Percentiles rank a stretch among this genome's conserved stretches.
phyloP scores from a whole-genome alignment of 2,113 vertebrate genomes.

The Pygoscelis antarcticus region DNA sequence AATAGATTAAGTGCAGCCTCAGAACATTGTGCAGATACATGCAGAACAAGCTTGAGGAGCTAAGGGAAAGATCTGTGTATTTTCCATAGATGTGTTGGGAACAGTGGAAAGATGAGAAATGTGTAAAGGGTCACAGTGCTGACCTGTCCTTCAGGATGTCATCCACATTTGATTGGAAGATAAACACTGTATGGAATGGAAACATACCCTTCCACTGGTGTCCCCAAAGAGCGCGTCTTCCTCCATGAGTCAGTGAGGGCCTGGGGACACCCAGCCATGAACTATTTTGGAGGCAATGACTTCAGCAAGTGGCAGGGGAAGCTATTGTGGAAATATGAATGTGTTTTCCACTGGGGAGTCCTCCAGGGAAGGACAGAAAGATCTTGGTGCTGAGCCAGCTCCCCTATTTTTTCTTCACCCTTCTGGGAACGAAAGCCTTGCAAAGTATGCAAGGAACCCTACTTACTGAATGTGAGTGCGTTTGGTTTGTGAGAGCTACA shows the following conservation, averaged over 20 bases:
- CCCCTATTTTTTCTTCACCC: slow-evolving; percentile 48
- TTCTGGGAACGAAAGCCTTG: slow-evolving; percentile 61
- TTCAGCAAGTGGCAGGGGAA: slow-evolving; percentile 62
- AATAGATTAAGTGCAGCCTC: not conserved
- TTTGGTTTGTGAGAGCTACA: not conserved
- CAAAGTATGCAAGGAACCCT: slow-evolving; percentile 62
- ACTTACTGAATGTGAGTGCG: not conserved
- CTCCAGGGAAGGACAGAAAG: slow-evolving; percentile 59
- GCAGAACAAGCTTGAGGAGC: not conserved
- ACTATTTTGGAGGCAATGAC: slow-evolving; percentile 59
- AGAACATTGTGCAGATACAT: not conserved
- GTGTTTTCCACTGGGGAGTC: slow-evolving; percentile 64
- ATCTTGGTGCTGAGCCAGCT: slow-evolving; percentile 44
- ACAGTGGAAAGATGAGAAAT: slow-evolving; percentile 34
- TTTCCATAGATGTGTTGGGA: slow-evolving; percentile 14
- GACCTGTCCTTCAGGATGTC: slow-evolving; percentile 42
- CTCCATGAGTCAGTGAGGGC: slow-evolving; percentile 52
- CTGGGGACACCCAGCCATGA: slow-evolving; percentile 47
- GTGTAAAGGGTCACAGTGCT: slow-evolving; percentile 24
- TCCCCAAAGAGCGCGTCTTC: slow-evolving; percentile 24
- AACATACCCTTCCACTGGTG: slow-evolving; percentile 39
- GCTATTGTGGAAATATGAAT: slow-evolving; percentile 61
- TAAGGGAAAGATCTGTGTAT: not conserved
- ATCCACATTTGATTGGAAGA: not conserved
- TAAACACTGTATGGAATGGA: slow-evolving; percentile 49